Evolutionary conservation across 1,140 invertebrate genomes (phyloP), one percentile per base, ranked within the genome.

Genomic region (Papilio polyxenes): DNA sequence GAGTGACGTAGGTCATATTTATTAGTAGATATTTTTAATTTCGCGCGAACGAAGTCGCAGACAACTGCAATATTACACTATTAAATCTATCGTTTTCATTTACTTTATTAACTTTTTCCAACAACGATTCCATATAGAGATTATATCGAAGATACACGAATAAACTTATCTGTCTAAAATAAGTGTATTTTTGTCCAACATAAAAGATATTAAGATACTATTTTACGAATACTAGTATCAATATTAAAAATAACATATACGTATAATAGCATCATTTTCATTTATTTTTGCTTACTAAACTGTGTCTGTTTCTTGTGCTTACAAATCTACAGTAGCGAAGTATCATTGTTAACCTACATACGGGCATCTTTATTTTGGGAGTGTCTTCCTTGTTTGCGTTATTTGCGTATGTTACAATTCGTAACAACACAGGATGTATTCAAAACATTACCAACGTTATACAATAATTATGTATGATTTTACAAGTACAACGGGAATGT

Each of bases 381-480:
- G 74, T 65, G 75, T 81, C 86, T 89, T 89, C 87, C 87, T 89
- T 91, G 90, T 93, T 92, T 91, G 88, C 82, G 59, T 59, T 83
- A 72, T n/a, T n/a, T n/a, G n/a, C 31, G 83, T 79, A 65, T 76
- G 79, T 84, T 86, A 86, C 85, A 86, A 82, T 83, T 83, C 40
- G 23, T 62, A 81, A 86, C 88, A 85, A 82, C 81, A 84, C 87
- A 85, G 83, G 82, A 86, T 89, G 87, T 86, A 81, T 81, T 84
- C 82, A 86, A 89, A 91, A 91, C 90, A 91, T 87, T 82, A 83
- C 31, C 69, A 51, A 81, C 76, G 83, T 86, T 84, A 69, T 85
- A 81, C 80, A 85, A 82, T 83, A 75, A 83, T 83, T 82, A 31
- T 31, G 23, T 31, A 31, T 31, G 23, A 31, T 31, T 31, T 31